phyloP scores from a whole-genome alignment of 2,888 invertebrate genomes.

The Itoplectis maculator region DNA sequence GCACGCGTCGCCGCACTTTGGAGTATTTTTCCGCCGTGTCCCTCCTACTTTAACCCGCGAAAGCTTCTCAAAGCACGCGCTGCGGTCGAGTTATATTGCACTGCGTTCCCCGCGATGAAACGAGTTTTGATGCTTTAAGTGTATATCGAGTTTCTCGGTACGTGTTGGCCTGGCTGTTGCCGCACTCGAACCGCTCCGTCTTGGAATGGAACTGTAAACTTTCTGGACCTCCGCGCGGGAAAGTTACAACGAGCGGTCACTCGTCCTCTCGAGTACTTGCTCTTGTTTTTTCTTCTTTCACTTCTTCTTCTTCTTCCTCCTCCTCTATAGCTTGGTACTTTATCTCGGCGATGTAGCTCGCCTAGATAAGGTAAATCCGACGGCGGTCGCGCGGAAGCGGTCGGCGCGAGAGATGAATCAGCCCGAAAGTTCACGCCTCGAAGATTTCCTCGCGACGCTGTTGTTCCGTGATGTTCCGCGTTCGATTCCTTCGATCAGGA shows the following conservation, averaged over 20 bases:
- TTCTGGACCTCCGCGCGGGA: conserved; percentile 41
- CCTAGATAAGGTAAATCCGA: conserved; percentile 42
- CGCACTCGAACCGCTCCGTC: conserved; percentile 46
- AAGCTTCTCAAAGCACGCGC: conserved; percentile 19
- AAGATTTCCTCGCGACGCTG: conserved; percentile 34
- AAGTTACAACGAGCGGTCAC: conserved; percentile 64
- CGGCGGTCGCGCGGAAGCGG: conserved; percentile 27
- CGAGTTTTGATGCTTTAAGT: conserved; percentile 57
- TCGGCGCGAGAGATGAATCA: conserved; percentile 37
- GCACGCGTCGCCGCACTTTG: conserved; percentile 9
- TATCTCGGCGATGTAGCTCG: conserved; percentile 31
- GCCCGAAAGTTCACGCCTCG: conserved; percentile 51
- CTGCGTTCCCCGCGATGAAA: conserved; percentile 47
- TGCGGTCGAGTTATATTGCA: conserved; percentile 59
- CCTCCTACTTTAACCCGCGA: conserved; percentile 21
- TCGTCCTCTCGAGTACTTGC: conserved; percentile 57
- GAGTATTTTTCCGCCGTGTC: conserved; percentile 5
- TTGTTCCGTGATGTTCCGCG: conserved; percentile 18
- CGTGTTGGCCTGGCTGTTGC: conserved; percentile 34
- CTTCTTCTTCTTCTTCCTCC: conserved; percentile 34
- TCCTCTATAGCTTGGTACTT: conserved; percentile 7
- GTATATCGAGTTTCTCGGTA: conserved; percentile 51
- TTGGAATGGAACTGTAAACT: conserved; percentile 60
- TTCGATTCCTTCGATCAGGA: conserved; percentile 50
- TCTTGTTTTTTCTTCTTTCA: conserved; percentile 30